phyloP scores from a whole-genome alignment of 2,888 invertebrate species.

The Drosophila ezoana region DNA sequence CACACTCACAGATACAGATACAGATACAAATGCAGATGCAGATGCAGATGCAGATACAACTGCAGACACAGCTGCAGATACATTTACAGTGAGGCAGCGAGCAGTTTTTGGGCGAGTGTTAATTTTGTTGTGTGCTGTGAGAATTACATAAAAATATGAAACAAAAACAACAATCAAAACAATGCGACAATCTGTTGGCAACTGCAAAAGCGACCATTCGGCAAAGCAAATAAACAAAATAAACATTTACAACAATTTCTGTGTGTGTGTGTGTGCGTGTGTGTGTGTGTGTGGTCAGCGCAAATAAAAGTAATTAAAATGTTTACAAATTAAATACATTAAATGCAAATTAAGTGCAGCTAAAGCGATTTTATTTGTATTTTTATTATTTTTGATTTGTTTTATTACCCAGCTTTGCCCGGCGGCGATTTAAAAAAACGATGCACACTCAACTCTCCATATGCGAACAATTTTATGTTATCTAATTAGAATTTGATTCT shows the following conservation, averaged over 20 bases:
- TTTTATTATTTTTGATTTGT: slow-evolving; percentile 6
- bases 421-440: slow-evolving; percentile 19
- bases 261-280: no score
- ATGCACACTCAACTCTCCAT: background rate
- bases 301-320: slow-evolving; percentile 68
- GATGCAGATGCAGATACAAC: slow-evolving; percentile 18
- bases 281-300: slow-evolving; percentile 3
- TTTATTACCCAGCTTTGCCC: slow-evolving; percentile 1
- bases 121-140: slow-evolving; percentile 10
- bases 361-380: slow-evolving; percentile 42
- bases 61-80: slow-evolving; percentile 10
- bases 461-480: slow-evolving; percentile 11
- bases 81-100: slow-evolving; percentile 16
- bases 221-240: slow-evolving; percentile 30
- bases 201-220: slow-evolving; percentile 37
- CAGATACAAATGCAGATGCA: slow-evolving; percentile 11
- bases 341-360: slow-evolving; percentile 51
- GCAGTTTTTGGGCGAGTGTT: slow-evolving; percentile 35
- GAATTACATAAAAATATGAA: slow-evolving; percentile 55
- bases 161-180: slow-evolving; percentile 31
- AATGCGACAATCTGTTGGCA: slow-evolving; percentile 27
- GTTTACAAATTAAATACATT: slow-evolving; percentile 70
- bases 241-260: slow-evolving; percentile 46
- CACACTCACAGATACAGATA: slow-evolving; percentile 15
- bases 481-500: slow-evolving; percentile 40